Base-by-base conservation (phyloP, 2,888 invertebrate species). In the Microchrysa polita region DNA sequence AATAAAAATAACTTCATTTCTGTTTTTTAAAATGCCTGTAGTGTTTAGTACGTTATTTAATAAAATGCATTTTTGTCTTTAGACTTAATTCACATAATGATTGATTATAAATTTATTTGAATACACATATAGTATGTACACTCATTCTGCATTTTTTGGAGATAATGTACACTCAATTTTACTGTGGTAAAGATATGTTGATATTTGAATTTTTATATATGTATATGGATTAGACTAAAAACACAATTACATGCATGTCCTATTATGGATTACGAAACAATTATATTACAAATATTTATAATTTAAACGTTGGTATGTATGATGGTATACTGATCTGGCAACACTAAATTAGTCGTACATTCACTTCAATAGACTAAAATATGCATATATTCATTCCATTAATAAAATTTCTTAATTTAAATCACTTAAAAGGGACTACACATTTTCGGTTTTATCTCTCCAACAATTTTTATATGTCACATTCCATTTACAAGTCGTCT, bases 241-340 rank as follows among this genome's bases (percentile, higher is more conserved):
- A 34, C 7, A 34, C 27, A 55, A 55, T n/a, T 55, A 20, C 27
- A 34, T 16, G 7, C 18, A n/a, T n/a, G n/a, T n/a, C n/a, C n/a
- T n/a, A n/a, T n/a, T n/a, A n/a, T n/a, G n/a, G n/a, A n/a, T n/a
- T n/a, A n/a, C n/a, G n/a, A n/a, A n/a, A n/a, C n/a, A n/a, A n/a
- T 55, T 55, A 20, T 55, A 18, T 55, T 7, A 20, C 48, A 48
- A 48, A 48, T 48, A 48, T 48, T 48, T 48, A 48, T 48, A 55
- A 20, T 16, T 20, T 55, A 20, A 18, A 55, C 16, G 55, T 16
- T 55, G 10, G 10, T 55, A 55, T 55, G 55, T 20, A 40, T 40
- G 61, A 40, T 10, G 42, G 16, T 20, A 20, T 61, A 61, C 61
- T 61, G 61, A 61, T 61, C 61, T 61, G 61, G 61, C 61, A 42